Base-by-base conservation (phyloP, 2,797 vertebrate genomes). In the Pseudochirops cupreus region DNA sequence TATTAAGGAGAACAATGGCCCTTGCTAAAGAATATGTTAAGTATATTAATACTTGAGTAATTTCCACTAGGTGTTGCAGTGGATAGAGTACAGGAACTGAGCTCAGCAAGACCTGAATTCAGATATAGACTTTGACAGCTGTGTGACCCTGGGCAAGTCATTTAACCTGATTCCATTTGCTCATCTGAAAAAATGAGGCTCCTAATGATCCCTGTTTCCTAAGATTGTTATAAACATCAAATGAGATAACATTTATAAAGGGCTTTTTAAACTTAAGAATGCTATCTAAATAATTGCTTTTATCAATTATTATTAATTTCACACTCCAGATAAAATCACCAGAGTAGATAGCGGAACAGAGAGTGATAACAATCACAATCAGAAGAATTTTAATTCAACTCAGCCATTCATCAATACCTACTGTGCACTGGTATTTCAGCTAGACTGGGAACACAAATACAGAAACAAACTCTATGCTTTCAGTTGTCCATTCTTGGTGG, bases 391-490 rank as follows among this genome's bases (percentile, higher is more conserved):
- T 16, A n/a, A 39, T 74, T 74, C 26, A n/a, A n/a, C 13, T 67
- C 62, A 74, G n/a, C 62, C 6, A n/a, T 39, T 21, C 5, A 74
- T 18, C 33, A 21, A 5, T 9, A 18, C 62, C 33, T n/a, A 74
- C 62, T 18, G 5, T 39, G 33, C 0, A 1, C 62, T 5, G 18
- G 33, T 5, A 6, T 74, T 21, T 6, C 1, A 4, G 1, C 14
- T 67, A 67, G 13, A 0, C 62, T 67, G 62, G 59, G 33, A n/a
- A n/a, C 33, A 39, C 31, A n/a, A 5, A n/a, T 14, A 67, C 31
- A 67, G 13, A 67, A 33, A 4, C 59, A 9, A 82, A 24, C n/a
- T 46, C 21, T 0, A 3, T 82, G n/a, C 18, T 82, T 82, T 46
- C 2, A 2, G 46, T 9, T 1, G 3, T 24, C n/a, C 21, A 2